Evolutionary conservation across 2,888 invertebrate species (phyloP).

Genomic region (Callosobruchus maculatus): DNA sequence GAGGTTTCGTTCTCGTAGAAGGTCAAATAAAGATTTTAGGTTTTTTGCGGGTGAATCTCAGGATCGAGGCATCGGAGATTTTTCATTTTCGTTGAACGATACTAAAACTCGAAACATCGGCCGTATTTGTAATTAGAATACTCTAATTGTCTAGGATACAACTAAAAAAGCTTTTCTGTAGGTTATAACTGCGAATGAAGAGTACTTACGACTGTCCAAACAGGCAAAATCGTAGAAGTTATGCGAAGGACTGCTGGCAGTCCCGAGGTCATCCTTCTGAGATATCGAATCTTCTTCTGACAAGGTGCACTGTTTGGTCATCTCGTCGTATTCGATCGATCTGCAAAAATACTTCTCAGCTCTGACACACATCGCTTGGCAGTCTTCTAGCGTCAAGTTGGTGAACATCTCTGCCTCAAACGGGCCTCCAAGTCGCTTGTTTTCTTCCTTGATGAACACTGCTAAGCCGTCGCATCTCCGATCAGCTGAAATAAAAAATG

Average conservation of each 20-base stretch:
- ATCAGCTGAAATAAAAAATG: slow-evolving; percentile 59
- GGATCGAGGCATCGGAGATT: no score
- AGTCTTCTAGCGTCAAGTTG: slow-evolving; percentile 82
- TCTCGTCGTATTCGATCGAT: slow-evolving; percentile 85
- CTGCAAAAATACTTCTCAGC: slow-evolving; percentile 88
- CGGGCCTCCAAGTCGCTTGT: slow-evolving; percentile 80
- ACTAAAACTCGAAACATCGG: no score
- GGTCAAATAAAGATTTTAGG: no score
- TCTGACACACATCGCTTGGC: slow-evolving; percentile 80
- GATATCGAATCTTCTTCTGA: slow-evolving; percentile 90
- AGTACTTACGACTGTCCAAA: slow-evolving; percentile 80
- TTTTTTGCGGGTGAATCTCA: no score
- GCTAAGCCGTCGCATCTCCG: slow-evolving; percentile 81
- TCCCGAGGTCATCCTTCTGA: slow-evolving; percentile 82
- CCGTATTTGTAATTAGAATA: no score
- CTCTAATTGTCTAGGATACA: no score
- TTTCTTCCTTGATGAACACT: slow-evolving; percentile 87
- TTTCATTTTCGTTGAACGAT: no score
- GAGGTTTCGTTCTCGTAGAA: no score
- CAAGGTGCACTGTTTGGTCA: slow-evolving; percentile 81
- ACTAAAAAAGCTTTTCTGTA: no score
- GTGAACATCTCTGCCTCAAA: slow-evolving; percentile 86
- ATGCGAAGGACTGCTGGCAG: slow-evolving; percentile 79
- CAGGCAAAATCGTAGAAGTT: slow-evolving; percentile 88
- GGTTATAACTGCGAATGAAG: neutral